These are phyloP conservation scores for Thamnaconus septentrionalis DNA, from an alignment of 2,113 vertebrate genomes.

Conservation along the genomic window DNA sequence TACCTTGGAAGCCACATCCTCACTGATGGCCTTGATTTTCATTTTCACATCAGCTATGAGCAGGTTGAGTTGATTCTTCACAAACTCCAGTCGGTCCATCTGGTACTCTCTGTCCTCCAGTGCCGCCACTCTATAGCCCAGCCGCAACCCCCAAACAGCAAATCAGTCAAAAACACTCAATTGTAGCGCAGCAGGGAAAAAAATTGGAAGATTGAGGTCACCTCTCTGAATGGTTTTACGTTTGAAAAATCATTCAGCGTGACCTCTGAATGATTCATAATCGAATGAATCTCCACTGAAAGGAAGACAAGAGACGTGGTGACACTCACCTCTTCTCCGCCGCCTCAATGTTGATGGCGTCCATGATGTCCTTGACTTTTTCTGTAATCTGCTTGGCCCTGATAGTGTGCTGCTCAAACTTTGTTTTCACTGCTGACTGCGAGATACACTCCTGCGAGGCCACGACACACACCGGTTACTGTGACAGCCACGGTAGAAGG, in stretches of 20 bases:
- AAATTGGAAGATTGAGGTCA: no score
- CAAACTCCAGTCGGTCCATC: constrained; percentile 87
- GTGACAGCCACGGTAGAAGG: constrained; percentile 63
- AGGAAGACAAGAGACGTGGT: neutral
- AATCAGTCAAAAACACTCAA: neutral
- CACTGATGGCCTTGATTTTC: constrained; percentile 88
- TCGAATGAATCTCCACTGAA: no score
- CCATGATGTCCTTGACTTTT: constrained; percentile 95
- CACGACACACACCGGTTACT: constrained; percentile 95
- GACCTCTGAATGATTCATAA: no score
- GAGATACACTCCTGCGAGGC: constrained; percentile 99
- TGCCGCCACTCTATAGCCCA: constrained; percentile 80
- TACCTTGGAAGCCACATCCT: constrained; percentile 90
- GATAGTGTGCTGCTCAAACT: constrained; percentile 99
- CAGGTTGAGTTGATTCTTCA: constrained; percentile 88
- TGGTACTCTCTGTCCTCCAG: constrained; percentile 90
- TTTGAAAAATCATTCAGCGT: no score
- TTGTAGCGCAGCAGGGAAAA: neutral
- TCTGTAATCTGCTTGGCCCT: constrained; percentile 99
- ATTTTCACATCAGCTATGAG: constrained; percentile 89
- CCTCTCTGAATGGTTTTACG: no score
- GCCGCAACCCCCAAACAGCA: constrained; percentile 9
- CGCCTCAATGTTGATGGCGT: constrained; percentile 90
- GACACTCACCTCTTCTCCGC: constrained; percentile 93
- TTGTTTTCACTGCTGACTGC: constrained; percentile 99